Conservation (phyloP, 2,888 invertebrate species). For the Ophion obscuratus region DNA sequence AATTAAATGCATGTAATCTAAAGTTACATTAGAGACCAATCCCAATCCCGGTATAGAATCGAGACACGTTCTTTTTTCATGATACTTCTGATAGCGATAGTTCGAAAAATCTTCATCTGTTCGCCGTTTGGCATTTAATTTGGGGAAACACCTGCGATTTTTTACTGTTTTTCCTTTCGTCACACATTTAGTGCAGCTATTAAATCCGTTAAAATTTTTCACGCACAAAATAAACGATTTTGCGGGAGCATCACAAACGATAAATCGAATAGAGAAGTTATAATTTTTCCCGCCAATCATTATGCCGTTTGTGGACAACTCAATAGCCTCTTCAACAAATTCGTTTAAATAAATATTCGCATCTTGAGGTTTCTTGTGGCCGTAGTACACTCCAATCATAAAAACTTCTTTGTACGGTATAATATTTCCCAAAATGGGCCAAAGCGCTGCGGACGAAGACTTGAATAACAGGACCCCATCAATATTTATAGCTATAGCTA, state of each 20-base stretch:
- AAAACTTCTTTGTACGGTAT: conserved; percentile 57
- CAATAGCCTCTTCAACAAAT: conserved; percentile 48
- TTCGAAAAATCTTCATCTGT: conserved; percentile 54
- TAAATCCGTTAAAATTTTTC: conserved; percentile 41
- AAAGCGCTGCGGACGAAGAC: conserved; percentile 54
- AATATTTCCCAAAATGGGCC: conserved; percentile 60
- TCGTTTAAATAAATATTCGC: conserved; percentile 44
- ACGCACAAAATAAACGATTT: conserved; percentile 49
- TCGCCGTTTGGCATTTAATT: conserved; percentile 52
- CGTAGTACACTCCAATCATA: conserved; percentile 54
- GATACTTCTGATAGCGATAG: conserved; percentile 53
- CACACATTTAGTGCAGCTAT: conserved; percentile 55
- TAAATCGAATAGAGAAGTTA: conserved; percentile 51
- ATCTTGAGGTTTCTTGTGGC: conserved; percentile 45
- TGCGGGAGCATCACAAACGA: conserved; percentile 40
- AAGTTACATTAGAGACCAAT: conserved; percentile 56
- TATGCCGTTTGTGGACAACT: conserved; percentile 46
- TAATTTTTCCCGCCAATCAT: conserved; percentile 46
- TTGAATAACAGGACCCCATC: conserved; percentile 39
- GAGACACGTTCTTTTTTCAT: conserved; percentile 52
- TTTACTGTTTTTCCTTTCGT: conserved; percentile 49
- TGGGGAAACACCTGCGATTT: conserved; percentile 48
- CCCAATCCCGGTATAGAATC: conserved; percentile 58
- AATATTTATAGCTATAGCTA: conserved; percentile 52
- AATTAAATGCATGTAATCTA: conserved; percentile 60